Conservation (phyloP, 1,140 invertebrate species). For the Lepidurus apus region DNA sequence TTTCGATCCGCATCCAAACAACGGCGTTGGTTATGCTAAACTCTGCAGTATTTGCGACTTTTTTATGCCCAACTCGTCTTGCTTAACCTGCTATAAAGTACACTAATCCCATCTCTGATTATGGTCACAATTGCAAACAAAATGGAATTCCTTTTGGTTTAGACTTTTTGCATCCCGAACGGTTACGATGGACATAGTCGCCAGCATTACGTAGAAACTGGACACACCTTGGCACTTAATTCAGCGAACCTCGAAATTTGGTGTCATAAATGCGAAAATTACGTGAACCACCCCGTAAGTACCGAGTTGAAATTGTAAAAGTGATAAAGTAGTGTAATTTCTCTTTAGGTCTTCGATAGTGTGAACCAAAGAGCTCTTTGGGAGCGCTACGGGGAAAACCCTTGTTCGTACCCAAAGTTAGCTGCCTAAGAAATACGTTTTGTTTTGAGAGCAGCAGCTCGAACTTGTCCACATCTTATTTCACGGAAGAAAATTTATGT, state of each 20-base stretch:
- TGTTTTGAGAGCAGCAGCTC: not conserved
- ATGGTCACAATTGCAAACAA: not conserved
- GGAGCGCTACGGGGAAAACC: slow-evolving; percentile 63
- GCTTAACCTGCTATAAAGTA: slow-evolving; percentile 64
- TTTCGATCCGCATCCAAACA: slow-evolving; percentile 47
- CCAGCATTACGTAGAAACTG: slow-evolving; percentile 52
- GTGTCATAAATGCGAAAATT: slow-evolving; percentile 77
- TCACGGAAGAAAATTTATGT: too few species aligned
- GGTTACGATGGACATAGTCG: slow-evolving; percentile 74
- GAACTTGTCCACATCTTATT: not conserved
- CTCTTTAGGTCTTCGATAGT: slow-evolving; percentile 52
- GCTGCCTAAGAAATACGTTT: not conserved
- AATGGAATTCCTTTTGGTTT: slow-evolving; percentile 24
- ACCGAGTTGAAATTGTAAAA: slow-evolving; percentile 20
- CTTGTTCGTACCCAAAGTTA: slow-evolving; percentile 44
- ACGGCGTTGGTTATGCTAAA: slow-evolving; percentile 50
- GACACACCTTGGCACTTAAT: slow-evolving; percentile 70
- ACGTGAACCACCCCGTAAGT: slow-evolving; percentile 66
- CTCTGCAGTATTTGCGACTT: slow-evolving; percentile 62
- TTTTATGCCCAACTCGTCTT: slow-evolving; percentile 75
- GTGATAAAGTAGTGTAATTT: slow-evolving; percentile 13
- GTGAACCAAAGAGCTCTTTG: slow-evolving; percentile 64
- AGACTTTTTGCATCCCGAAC: slow-evolving; percentile 59
- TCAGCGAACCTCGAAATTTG: slow-evolving; percentile 77
- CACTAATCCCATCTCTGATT: not conserved